These are phyloP conservation scores for rat (Rattus norvegicus) DNA, from an alignment of 2,113 vertebrate species.

Conservation along the genomic window DNA sequence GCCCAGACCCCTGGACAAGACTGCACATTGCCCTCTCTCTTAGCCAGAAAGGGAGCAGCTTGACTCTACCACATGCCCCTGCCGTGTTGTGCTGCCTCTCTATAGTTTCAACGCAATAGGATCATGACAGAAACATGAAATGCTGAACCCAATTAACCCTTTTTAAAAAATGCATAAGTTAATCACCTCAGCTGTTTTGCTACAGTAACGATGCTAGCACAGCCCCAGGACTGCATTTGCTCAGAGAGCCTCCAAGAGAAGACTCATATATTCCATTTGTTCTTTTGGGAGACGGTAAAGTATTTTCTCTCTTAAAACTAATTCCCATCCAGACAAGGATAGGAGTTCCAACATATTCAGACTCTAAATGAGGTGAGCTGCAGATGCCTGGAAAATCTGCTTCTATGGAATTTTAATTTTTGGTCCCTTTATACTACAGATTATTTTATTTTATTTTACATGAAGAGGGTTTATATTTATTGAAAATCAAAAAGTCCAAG, in stretches of 20 bases:
- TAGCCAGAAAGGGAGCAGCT: neutral
- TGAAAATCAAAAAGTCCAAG: slow-evolving; percentile 49
- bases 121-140: neutral
- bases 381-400: slow-evolving; percentile 25
- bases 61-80: neutral
- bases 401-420: neutral
- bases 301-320: neutral
- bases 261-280: neutral
- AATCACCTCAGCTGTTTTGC: neutral
- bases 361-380: neutral
- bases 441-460: slow-evolving; percentile 59
- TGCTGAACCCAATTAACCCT: neutral
- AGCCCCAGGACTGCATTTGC: neutral
- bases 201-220: neutral
- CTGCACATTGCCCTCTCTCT: neutral
- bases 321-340: slow-evolving; percentile 12
- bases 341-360: slow-evolving; percentile 37
- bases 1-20: too few species aligned
- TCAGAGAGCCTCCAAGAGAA: neutral
- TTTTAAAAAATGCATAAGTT: neutral
- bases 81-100: too few species aligned
- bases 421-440: neutral
- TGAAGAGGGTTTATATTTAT: slow-evolving; percentile 43
- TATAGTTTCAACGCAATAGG: neutral
- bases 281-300: neutral